Evolutionary conservation across 1,140 invertebrate species (phyloP).

Genomic region (Belonocnema kinseyi): DNA sequence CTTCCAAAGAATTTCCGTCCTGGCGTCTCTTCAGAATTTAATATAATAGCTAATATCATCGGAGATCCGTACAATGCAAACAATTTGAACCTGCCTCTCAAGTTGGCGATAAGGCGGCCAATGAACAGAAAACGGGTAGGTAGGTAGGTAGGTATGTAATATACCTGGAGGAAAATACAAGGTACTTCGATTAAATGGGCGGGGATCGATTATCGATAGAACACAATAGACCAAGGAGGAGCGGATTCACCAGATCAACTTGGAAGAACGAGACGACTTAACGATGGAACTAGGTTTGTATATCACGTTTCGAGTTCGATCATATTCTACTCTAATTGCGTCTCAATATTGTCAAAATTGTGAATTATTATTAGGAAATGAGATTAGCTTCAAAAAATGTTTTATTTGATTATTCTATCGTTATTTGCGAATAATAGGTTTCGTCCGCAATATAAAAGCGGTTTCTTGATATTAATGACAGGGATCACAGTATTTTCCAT

Average conservation of each 20-base stretch:
- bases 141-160: conserved; percentile 6
- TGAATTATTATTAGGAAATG: background rate
- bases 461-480: no score
- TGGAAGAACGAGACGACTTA: background rate
- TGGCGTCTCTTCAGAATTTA: conserved; percentile 61
- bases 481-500: no score
- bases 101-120: conserved; percentile 54
- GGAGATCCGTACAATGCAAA: conserved; percentile 65
- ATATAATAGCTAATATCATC: conserved; percentile 66
- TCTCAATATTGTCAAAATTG: background rate
- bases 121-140: conserved; percentile 57
- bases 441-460: no score
- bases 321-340: background rate
- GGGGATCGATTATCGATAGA: conserved; percentile 60
- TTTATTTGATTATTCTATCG: no score
- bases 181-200: conserved; percentile 55
- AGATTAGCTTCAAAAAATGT: no score
- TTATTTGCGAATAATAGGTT: no score
- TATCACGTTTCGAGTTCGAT: background rate
- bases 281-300: background rate
- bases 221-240: conserved; percentile 52
- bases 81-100: conserved; percentile 57
- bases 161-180: conserved; percentile 47
- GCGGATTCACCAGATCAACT: background rate
- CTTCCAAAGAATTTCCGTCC: conserved; percentile 42